Base-by-base conservation (phyloP, 35 echinoderm and acorn worm genomes). In the Lytechinus pictus region DNA sequence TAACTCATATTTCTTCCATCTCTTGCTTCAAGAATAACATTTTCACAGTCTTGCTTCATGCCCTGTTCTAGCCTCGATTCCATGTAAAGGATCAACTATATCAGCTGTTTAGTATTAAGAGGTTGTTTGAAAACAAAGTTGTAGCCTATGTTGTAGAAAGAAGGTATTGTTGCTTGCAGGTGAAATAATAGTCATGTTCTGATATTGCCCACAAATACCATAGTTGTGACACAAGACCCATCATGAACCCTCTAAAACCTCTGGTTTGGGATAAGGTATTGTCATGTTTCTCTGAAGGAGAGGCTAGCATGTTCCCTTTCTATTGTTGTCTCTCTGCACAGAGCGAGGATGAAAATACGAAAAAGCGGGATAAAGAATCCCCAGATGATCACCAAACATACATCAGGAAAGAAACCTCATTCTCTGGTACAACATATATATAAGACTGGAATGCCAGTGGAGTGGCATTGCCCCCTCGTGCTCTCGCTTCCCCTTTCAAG, bases 1-100 rank as follows among this genome's bases (percentile, higher is more conserved):
- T 93, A 93, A 93, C 92, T 93, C 92, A 93, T 93, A 93, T 93
- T 93, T 93, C 92, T 27, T 57, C 52, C 92, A 55, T 93, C 92
- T 93, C 92, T 53, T 53, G 53, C 92, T 93, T 93, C 92, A 93
- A 93, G 54, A 93, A 57, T 55, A 93, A 93, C 92, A 93, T 93
- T 93, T 93, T 93, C 52, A 7, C 66, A 79, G 66, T 14, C 19
- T 79, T 79, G 66, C 66, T n/a, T 16, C 19, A 79, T 79, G 66
- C n/a, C 4, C 66, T 79, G 66, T 16, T n/a, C 66, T 79, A 79
- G 66, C 19, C 66, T 79, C 66, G 4, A 5, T 79, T 24, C 66
- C 66, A 79, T 24, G 66, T 0, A 14, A 79, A 79, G 66, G 66
- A 24, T 24, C 2, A 79, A 79, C 19, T 79, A 13, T 72, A 6